Conservation (phyloP, 1,140 invertebrate species). For the Micrasema minimum region DNA sequence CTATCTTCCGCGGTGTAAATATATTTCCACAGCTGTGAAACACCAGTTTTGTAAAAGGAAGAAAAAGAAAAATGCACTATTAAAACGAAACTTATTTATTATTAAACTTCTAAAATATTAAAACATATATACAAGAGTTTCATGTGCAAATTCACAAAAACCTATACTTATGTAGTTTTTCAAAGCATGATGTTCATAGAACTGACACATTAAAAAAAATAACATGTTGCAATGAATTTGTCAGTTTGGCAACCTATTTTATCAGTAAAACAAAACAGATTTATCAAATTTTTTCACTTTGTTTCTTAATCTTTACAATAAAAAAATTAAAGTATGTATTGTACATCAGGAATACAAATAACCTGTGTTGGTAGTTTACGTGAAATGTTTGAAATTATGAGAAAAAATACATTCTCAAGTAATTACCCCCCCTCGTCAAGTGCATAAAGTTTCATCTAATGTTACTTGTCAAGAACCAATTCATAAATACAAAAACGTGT, state of each 20-base stretch:
- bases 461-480: too few species aligned
- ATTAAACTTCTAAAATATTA: conserved; percentile 53
- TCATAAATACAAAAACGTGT: too few species aligned
- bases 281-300: too few species aligned
- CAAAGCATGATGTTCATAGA: conserved; percentile 27
- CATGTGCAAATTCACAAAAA: conserved; percentile 37
- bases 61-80: conserved; percentile 26
- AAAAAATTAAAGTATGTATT: conserved; percentile 3
- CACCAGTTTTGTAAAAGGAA: too few species aligned
- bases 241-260: conserved; percentile 37
- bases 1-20: too few species aligned
- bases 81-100: conserved; percentile 54
- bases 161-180: conserved; percentile 13
- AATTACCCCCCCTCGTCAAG: too few species aligned
- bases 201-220: conserved; percentile 14
- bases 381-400: too few species aligned
- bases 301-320: not conserved
- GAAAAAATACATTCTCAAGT: too few species aligned
- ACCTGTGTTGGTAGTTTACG: too few species aligned
- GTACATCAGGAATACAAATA: not conserved
- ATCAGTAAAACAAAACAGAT: conserved; percentile 10
- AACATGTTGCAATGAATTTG: conserved; percentile 15
- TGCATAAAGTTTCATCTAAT: too few species aligned
- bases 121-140: conserved; percentile 46
- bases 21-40: too few species aligned